Percentiles rank a stretch among this genome's conserved stretches.
Conservation (phyloP, 2,113 vertebrate species). For the Amblyornis subalaris region DNA sequence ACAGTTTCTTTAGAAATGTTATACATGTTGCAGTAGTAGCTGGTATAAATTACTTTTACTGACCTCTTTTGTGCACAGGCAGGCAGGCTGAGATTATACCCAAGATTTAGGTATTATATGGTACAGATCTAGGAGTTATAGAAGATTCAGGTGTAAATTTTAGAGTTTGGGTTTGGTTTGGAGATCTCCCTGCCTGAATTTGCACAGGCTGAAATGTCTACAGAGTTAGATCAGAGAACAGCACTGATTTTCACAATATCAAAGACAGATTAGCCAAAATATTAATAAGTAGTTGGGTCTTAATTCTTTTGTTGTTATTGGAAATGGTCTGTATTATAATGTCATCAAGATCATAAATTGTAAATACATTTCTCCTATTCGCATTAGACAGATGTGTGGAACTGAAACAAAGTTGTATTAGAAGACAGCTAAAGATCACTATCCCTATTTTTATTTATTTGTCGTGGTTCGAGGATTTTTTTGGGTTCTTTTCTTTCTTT, state of each 20-base stretch:
- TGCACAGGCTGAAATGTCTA: not conserved
- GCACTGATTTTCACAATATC: not conserved
- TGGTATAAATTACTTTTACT: not conserved
- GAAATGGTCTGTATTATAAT: not conserved
- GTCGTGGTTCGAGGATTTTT: not conserved
- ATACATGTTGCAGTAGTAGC: not conserved
- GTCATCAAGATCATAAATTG: not conserved
- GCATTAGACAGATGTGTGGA: not conserved
- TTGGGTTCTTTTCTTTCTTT: not conserved
- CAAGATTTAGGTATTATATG: not conserved
- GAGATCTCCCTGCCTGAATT: not conserved
- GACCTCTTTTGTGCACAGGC: not conserved
- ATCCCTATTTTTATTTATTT: not conserved
- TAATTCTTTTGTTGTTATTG: not conserved
- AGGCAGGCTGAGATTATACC: not conserved
- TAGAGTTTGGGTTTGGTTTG: not conserved
- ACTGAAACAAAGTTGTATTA: not conserved
- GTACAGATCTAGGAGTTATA: not conserved
- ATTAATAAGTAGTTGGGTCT: not conserved
- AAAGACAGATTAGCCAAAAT: not conserved
- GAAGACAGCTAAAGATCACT: not conserved
- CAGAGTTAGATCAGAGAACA: not conserved
- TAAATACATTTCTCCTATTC: not conserved
- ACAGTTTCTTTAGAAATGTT: not conserved
- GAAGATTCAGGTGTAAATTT: not conserved